Percentiles rank a stretch among this genome's conserved stretches.
Conservation (phyloP, 92 coral and sea anemone genomes). For the Porites evermanni region DNA sequence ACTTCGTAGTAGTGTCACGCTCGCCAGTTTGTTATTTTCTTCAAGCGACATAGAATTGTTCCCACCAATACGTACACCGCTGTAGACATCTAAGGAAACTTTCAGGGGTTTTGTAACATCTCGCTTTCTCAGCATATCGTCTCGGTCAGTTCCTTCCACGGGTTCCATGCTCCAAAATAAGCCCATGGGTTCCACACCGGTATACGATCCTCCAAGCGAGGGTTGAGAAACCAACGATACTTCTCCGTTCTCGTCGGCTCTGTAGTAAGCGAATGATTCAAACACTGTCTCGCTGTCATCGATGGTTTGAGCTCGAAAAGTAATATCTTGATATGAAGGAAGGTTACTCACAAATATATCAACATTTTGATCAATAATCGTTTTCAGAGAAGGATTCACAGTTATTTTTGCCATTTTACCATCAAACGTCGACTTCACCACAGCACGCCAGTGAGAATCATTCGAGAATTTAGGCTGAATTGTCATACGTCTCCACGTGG, state of each 20-base stretch:
- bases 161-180: conserved; percentile 55
- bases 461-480: too few relatives aligned
- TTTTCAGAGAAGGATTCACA: conserved; percentile 9
- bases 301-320: conserved; percentile 32
- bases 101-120: conserved; percentile 38
- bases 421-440: too few relatives aligned
- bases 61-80: neutral
- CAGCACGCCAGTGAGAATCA: too few relatives aligned
- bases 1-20: conserved; percentile 27
- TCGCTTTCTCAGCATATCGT: conserved; percentile 34
- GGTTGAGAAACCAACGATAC: conserved; percentile 43
- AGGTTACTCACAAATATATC: conserved; percentile 38
- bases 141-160: neutral
- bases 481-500: too few relatives aligned
- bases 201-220: conserved; percentile 40
- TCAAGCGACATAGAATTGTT: conserved; percentile 16
- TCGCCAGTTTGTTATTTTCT: neutral
- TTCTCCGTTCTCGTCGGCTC: conserved; percentile 45
- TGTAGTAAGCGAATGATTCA: conserved; percentile 52
- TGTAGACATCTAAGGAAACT: conserved; percentile 27
- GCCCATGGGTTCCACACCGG: conserved; percentile 63
- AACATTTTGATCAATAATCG: conserved; percentile 38
- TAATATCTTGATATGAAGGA: conserved; percentile 19
- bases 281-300: conserved; percentile 49
- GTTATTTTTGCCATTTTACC: too few relatives aligned